These are phyloP conservation scores for Agrochola circellaris DNA, from an alignment of 2,888 invertebrate species.

Conservation along the genomic window DNA sequence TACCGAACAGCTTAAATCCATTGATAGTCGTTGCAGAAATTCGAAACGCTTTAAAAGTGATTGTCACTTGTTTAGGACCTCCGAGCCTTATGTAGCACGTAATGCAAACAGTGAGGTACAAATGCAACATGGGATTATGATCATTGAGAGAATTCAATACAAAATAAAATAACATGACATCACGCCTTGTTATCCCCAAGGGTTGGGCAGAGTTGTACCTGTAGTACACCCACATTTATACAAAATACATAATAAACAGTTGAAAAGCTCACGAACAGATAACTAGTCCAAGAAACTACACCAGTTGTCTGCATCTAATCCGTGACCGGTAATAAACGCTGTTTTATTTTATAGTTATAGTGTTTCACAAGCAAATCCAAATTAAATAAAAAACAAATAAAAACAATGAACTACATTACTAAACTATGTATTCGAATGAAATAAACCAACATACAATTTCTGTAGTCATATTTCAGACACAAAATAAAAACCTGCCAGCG, in stretches of 20 bases:
- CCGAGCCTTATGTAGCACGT: not conserved
- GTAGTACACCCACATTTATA: too few species aligned
- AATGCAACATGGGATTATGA: not conserved
- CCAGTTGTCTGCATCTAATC: not conserved
- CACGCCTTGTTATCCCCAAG: too few species aligned
- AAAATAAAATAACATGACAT: too few species aligned
- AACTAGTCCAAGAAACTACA: not conserved
- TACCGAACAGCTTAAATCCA: too few species aligned
- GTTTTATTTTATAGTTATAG: not conserved
- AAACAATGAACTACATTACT: not conserved
- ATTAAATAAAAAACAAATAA: not conserved
- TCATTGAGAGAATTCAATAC: not conserved
- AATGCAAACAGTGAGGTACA: not conserved
- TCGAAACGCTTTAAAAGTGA: too few species aligned
- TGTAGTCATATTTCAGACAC: conserved; percentile 24
- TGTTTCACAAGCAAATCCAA: not conserved
- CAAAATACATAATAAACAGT: not conserved
- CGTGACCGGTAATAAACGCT: not conserved
- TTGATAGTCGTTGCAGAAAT: too few species aligned
- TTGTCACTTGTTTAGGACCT: too few species aligned
- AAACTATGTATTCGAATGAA: not conserved
- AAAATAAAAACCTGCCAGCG: conserved; percentile 20
- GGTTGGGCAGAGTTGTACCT: too few species aligned
- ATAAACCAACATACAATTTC: conserved; percentile 15
- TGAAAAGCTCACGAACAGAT: not conserved